phyloP scores from a whole-genome alignment of 53 echinoderm and acorn worm species.

The Antedon mediterranea region DNA sequence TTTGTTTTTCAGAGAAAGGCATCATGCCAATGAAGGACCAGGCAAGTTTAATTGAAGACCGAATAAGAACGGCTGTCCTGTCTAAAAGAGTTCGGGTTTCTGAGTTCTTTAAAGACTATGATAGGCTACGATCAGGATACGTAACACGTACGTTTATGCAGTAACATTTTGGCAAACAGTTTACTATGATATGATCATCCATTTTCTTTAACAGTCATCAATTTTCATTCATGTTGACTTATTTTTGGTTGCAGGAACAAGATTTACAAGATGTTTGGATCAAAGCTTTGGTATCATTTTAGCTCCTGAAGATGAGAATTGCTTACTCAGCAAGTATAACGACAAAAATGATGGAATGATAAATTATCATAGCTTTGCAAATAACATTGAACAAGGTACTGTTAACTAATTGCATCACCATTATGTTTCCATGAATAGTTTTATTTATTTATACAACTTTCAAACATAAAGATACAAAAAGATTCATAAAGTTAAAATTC shows the following conservation, averaged over 20 bases:
- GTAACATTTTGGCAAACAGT: not conserved
- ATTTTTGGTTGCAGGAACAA: constrained; percentile 30
- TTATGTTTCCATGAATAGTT: too few species aligned
- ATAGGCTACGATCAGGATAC: constrained; percentile 79
- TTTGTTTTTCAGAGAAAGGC: too few species aligned
- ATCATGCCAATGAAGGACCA: not conserved
- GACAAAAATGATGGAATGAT: constrained; percentile 58
- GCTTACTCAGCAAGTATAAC: constrained; percentile 46
- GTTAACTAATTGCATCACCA: too few species aligned
- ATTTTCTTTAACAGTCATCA: too few species aligned
- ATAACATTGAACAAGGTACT: constrained; percentile 84
- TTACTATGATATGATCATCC: too few species aligned
- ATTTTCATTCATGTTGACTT: too few species aligned
- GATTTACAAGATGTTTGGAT: constrained; percentile 77
- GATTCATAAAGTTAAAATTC: too few species aligned
- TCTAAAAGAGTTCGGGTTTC: constrained; percentile 76
- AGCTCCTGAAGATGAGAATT: constrained; percentile 37
- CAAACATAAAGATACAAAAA: too few species aligned
- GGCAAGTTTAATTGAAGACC: constrained; percentile 41
- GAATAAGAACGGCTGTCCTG: constrained; percentile 63
- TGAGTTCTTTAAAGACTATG: constrained; percentile 98
- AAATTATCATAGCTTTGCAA: constrained; percentile 81
- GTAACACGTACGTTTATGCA: constrained; percentile 53
- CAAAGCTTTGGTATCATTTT: constrained; percentile 65
- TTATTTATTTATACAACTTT: too few species aligned